Evolutionary conservation across 2,113 vertebrate genomes (phyloP).

Genomic region (Sarotherodon lohbergeri): DNA sequence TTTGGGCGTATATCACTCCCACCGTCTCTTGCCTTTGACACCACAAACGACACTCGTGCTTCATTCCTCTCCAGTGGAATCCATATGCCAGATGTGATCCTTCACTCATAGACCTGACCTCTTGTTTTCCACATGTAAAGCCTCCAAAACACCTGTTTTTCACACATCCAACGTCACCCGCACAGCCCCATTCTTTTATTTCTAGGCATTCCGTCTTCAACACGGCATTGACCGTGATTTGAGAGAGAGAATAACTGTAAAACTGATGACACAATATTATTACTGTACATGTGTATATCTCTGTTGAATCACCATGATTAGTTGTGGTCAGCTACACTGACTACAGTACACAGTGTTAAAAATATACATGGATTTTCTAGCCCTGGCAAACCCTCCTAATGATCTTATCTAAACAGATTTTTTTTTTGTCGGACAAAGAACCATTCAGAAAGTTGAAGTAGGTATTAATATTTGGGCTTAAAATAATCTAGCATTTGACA

Average conservation of each 20-base stretch:
- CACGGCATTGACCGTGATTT: neutral
- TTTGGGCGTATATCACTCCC: conserved; percentile 22
- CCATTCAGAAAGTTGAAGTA: conserved; percentile 33
- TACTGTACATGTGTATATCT: neutral
- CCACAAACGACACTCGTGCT: neutral
- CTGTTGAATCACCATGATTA: neutral
- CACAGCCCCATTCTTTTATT: neutral
- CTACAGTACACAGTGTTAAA: conserved; percentile 15
- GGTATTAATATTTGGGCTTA: conserved; percentile 35
- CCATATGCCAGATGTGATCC: conserved; percentile 54
- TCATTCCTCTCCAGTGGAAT: conserved; percentile 18
- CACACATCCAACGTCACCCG: conserved; percentile 18
- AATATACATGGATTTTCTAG: conserved; percentile 50
- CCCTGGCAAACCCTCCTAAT: neutral
- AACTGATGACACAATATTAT: neutral
- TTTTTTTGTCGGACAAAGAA: conserved; percentile 26
- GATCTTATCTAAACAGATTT: conserved; percentile 46
- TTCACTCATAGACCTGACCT: conserved; percentile 22
- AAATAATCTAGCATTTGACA: conserved; percentile 42
- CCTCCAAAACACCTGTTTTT: conserved; percentile 56
- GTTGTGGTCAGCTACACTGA: neutral
- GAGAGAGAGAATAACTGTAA: neutral
- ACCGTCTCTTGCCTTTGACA: conserved; percentile 3
- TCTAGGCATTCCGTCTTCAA: neutral
- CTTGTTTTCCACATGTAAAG: conserved; percentile 29